Percentiles rank a stretch among this genome's conserved stretches.
phyloP scores from a whole-genome alignment of 2,888 invertebrate genomes.

The Deilephila porcellus region DNA sequence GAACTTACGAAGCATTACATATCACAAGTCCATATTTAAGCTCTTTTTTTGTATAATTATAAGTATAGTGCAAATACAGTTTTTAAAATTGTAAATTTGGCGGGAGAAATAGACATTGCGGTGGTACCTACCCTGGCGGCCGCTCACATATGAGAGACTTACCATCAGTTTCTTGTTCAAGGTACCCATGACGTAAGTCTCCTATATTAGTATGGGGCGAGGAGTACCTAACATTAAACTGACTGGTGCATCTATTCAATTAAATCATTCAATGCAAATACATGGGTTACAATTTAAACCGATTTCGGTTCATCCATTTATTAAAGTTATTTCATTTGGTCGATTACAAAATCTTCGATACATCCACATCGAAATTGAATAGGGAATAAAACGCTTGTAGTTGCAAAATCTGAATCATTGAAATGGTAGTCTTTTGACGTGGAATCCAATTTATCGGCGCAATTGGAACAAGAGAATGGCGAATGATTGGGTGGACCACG shows the following conservation, averaged over 20 bases:
- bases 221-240: no score
- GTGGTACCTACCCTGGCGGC: no score
- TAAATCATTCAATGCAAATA: not conserved
- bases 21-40: no score
- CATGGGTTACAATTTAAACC: not conserved
- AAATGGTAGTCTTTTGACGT: constrained; percentile 57
- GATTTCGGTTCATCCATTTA: not conserved
- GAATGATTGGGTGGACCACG: constrained; percentile 52
- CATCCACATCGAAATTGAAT: constrained; percentile 42
- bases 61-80: no score
- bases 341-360: constrained; percentile 44
- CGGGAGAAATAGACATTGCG: no score
- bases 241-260: not conserved
- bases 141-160: no score
- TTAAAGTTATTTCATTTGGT: constrained; percentile 1
- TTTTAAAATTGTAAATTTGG: no score
- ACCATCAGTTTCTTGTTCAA: no score
- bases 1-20: no score
- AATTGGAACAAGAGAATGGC: constrained; percentile 54
- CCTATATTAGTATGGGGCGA: no score
- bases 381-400: constrained; percentile 51
- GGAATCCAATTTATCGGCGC: constrained; percentile 58
- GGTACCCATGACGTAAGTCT: no score
- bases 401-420: constrained; percentile 58
- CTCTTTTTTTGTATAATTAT: no score